phyloP scores from a whole-genome alignment of 2,113 vertebrate genomes.

The Geococcyx californianus region DNA sequence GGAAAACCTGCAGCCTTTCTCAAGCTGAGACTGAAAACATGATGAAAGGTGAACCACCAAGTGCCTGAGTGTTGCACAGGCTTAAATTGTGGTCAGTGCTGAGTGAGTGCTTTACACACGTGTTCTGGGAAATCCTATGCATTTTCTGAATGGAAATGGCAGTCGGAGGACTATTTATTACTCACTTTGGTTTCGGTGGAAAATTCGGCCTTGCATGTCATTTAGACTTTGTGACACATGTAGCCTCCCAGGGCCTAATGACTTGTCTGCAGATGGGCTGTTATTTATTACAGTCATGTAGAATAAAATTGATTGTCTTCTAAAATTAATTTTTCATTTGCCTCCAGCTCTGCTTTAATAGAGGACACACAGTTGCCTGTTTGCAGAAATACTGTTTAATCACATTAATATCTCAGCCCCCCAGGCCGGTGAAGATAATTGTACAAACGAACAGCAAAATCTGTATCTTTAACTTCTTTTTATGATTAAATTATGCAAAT shows the following conservation, averaged over 20 bases:
- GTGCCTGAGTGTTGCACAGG: not conserved
- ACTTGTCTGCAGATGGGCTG: constrained; percentile 86
- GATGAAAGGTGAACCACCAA: not conserved
- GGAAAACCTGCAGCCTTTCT: not conserved
- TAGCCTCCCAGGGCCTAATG: constrained; percentile 84
- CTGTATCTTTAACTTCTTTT: constrained; percentile 91
- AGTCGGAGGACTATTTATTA: constrained; percentile 64
- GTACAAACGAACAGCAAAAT: constrained; percentile 90
- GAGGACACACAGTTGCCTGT: constrained; percentile 87
- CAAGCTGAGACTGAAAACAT: not conserved
- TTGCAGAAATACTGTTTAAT: constrained; percentile 93
- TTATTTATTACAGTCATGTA: constrained; percentile 92
- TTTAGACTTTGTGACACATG: constrained; percentile 86
- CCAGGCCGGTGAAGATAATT: constrained; percentile 87
- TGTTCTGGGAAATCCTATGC: not conserved
- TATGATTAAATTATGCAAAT: constrained; percentile 96
- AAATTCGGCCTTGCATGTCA: constrained; percentile 78
- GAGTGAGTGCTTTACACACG: not conserved
- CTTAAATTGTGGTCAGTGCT: not conserved
- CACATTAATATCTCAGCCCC: constrained; percentile 90
- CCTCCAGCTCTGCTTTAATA: constrained; percentile 88
- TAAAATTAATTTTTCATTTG: constrained; percentile 94
- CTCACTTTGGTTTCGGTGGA: constrained; percentile 66
- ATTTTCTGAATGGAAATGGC: constrained; percentile 7
- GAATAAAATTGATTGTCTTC: constrained; percentile 94